Evolutionary conservation across 2,888 invertebrate genomes (phyloP).

Genomic region (Conchocele bisecta): DNA sequence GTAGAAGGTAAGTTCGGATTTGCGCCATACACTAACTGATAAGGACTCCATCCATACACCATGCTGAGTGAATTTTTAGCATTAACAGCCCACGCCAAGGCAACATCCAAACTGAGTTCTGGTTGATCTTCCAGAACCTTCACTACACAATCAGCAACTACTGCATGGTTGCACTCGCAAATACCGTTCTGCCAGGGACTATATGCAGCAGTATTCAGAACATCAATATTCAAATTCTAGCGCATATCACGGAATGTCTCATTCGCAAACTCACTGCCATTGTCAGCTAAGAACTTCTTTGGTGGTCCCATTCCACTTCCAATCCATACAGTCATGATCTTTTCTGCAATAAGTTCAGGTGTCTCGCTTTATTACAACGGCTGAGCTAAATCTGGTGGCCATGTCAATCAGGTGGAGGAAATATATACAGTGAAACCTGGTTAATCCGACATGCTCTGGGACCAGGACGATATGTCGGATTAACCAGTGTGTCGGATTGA

Average conservation of each 20-base stretch:
- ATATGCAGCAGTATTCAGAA: too few species aligned
- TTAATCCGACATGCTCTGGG: too few species aligned
- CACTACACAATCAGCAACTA: constrained; percentile 40
- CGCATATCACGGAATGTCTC: constrained; percentile 24
- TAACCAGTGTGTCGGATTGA: too few species aligned
- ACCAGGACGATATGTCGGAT: too few species aligned
- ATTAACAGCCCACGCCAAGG: constrained; percentile 38
- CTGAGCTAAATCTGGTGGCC: constrained; percentile 22
- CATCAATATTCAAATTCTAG: constrained; percentile 18
- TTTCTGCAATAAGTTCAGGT: constrained; percentile 4
- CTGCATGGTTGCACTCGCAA: constrained; percentile 45
- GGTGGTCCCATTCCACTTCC: constrained; percentile 17
- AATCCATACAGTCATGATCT: constrained; percentile 22
- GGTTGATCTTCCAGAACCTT: constrained; percentile 27
- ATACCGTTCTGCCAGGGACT: constrained; percentile 50
- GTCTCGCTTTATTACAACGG: constrained; percentile 16
- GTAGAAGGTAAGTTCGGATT: constrained; percentile 43
- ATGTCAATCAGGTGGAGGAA: constrained; percentile 28
- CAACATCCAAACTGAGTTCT: too few species aligned
- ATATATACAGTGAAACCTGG: background rate
- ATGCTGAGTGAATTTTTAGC: constrained; percentile 46
- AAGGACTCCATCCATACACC: too few species aligned
- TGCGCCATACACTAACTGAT: constrained; percentile 43
- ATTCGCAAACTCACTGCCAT: too few species aligned
- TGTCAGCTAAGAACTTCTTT: background rate